Evolutionary conservation across 2,888 invertebrate species (phyloP), one percentile per base, ranked within the genome.

Genomic region (Drosophila limbata): DNA sequence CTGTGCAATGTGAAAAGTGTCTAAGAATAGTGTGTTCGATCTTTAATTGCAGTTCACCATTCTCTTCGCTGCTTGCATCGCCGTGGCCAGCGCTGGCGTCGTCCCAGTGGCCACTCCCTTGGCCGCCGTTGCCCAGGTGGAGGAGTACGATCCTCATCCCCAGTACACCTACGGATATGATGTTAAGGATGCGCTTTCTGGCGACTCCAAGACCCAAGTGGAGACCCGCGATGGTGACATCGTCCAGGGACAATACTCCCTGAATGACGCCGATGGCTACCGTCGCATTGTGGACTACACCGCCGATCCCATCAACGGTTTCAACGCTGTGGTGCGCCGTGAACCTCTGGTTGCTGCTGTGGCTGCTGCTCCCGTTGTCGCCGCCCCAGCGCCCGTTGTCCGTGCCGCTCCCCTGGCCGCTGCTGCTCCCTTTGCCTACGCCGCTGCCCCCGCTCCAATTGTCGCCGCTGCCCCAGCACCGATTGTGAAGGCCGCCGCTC

Each of bases 161-260:
- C 92, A 92, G 73, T 93, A 93, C 80, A 90, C 90, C 52, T 93
- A 91, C 45, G 92, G 91, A 21, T 93, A 93, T 73, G 93, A 93
- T 63, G 91, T 93, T 21, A 92, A 93, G 76, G 93, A 93, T 74
- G 85, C 89, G 45, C 70, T 92, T 5, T 92, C 93, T 10, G 93
- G 93, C 35, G 93, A 93, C 57, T 92, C 92, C 2, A 93, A 93
- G 82, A 91, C 84, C 47, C 92, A 92, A 74, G 91, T 92, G 35
- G 93, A 93, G 79, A 90, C 88, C 25, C 93, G 93, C 50, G 91
- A 93, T 68, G 93, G 93, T 51, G 92, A 92, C 67, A 74, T 92
- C 21, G 93, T 93, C 13, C 91, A 91, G 73, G 93, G 93, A 28
- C 93, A 93, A 77, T 93, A 93, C 82, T 93, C 93, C 3, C 79